These are phyloP conservation scores for Cephus sareptanus DNA, from an alignment of 2,888 invertebrate genomes.

Conservation along the genomic window DNA sequence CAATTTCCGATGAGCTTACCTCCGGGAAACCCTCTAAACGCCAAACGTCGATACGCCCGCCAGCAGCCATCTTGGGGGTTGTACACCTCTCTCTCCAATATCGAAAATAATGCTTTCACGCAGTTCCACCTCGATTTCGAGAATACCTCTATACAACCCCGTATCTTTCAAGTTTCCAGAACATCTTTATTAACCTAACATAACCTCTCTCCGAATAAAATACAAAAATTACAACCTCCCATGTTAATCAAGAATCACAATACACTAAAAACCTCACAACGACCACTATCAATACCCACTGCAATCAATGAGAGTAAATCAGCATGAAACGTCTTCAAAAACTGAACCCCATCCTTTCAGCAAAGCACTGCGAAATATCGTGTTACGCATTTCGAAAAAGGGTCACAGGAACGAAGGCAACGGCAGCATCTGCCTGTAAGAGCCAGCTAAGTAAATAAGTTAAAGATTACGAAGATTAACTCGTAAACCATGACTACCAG, in stretches of 20 bases:
- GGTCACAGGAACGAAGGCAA: slow-evolving; percentile 25
- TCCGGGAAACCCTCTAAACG: slow-evolving; percentile 63
- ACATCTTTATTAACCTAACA: neutral
- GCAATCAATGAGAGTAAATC: neutral
- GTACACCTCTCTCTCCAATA: slow-evolving; percentile 49
- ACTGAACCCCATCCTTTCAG: neutral
- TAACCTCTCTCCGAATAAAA: neutral
- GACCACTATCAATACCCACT: neutral
- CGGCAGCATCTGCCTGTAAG: slow-evolving; percentile 39
- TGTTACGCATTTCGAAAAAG: slow-evolving; percentile 41
- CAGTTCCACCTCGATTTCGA: slow-evolving; percentile 43
- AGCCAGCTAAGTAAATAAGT: slow-evolving; percentile 51
- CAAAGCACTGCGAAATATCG: slow-evolving; percentile 24
- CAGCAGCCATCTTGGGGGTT: slow-evolving; percentile 62
- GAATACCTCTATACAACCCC: neutral
- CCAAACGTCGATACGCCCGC: slow-evolving; percentile 65
- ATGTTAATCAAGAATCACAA: neutral
- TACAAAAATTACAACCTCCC: neutral
- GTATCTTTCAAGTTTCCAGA: neutral
- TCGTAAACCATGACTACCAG: slow-evolving; percentile 24
- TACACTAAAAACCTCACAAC: neutral
- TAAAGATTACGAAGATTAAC: slow-evolving; percentile 35
- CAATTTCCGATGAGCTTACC: slow-evolving; percentile 67
- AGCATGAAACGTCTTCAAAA: neutral
- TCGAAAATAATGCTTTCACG: slow-evolving; percentile 51